Base-by-base conservation (phyloP, 2,113 vertebrate genomes). In the Saguinus midas region DNA sequence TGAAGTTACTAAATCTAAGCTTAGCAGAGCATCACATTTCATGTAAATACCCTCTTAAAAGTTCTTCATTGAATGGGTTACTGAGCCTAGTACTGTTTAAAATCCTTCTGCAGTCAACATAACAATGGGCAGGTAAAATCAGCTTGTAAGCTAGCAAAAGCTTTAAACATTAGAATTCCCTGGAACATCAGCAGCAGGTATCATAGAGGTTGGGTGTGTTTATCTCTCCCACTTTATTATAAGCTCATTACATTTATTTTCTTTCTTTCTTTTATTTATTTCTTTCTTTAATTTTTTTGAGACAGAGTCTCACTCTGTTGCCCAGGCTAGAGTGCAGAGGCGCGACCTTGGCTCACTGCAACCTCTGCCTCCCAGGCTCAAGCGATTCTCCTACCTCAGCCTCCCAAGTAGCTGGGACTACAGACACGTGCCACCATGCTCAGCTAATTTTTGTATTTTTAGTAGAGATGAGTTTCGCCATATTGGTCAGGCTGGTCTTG, bases 71-170 rank as follows among this genome's bases (percentile, higher is more conserved):
- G 61, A 97, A 43, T 87, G 73, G 64, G 32, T 55, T 94, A 68
- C 64, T 72, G 35, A 96, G 57, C 64, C 82, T 68, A 14, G n/a
- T 40, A 58, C 73, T 80, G 32, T 89, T 95, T 89, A 82, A 97
- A 96, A 87, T 95, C 55, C 29, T 90, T 83, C 35, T 43, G 9
- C 48, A 70, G 40, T 43, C 55, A 88, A 57, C 35, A 43, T 83
- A 64, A 75, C 32, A 94, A 73, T 37, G 29, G 78, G 52, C 79
- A 79, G 57, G 52, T 58, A 83, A 95, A 82, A 92, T 58, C 35
- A 86, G 61, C 29, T 20, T n/a, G 11, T 75, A 55, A 90, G 25
- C 88, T 50, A 64, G 48, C 79, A 88, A 48, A 57, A 83, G 57
- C 79, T 90, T 66, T 35, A 87, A 82, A 76, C 48, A 83, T 13